These are phyloP conservation scores for Onthophagus sagittarius DNA, from an alignment of 2,888 invertebrate species.

Conservation along the genomic window DNA sequence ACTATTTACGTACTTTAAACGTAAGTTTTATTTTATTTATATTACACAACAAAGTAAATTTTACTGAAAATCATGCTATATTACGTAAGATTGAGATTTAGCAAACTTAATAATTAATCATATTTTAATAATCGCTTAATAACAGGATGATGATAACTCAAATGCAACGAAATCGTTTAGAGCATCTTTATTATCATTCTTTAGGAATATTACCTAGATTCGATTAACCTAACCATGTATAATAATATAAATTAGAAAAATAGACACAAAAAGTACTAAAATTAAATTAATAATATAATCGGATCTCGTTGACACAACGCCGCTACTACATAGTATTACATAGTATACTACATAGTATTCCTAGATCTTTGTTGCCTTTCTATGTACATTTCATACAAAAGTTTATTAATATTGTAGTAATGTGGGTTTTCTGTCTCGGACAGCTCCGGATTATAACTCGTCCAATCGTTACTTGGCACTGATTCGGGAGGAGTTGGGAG, in stretches of 20 bases:
- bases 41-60: background rate
- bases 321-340: constrained; percentile 38
- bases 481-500: constrained; percentile 43
- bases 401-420: constrained; percentile 81
- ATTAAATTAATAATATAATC: background rate
- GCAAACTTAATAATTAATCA: background rate
- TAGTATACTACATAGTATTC: constrained; percentile 37
- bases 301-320: constrained; percentile 26
- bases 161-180: too few relatives aligned
- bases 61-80: background rate
- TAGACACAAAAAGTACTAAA: too few relatives aligned
- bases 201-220: too few relatives aligned
- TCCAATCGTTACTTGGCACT: constrained; percentile 42
- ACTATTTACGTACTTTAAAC: background rate
- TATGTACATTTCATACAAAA: constrained; percentile 80
- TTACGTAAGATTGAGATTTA: background rate
- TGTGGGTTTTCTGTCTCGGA: constrained; percentile 74
- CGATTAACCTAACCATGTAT: too few relatives aligned
- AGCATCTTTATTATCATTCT: too few relatives aligned
- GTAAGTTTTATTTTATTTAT: background rate
- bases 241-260: too few relatives aligned
- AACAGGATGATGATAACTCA: too few relatives aligned
- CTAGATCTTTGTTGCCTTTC: constrained; percentile 70
- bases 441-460: constrained; percentile 70
- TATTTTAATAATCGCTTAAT: too few relatives aligned